Base-by-base conservation (phyloP, 2,113 vertebrate genomes). In the Fulica atra region DNA sequence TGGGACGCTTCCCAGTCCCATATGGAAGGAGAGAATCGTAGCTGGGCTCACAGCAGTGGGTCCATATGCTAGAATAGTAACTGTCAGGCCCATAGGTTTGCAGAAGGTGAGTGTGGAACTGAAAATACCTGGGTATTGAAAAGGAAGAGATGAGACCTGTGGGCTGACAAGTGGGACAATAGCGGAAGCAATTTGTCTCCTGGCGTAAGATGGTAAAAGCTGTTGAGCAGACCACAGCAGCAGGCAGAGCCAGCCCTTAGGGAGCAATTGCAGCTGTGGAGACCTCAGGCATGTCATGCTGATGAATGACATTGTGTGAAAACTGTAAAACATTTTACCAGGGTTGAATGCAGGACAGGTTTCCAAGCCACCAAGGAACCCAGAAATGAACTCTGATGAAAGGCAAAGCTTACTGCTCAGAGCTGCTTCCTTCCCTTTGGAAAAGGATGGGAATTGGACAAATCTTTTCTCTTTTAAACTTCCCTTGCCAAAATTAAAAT, bases 121-220 rank as follows among this genome's bases (percentile, higher is more conserved):
- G 51, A 83, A 48, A 89, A 28, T 29, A 57, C 40, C 31, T 54
- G 2, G 0, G 35, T 92, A 64, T 64, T 93, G 85, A 77, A 81
- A 86, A 72, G 53, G 51, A 80, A 61, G 65, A 82, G 72, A 71
- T 83, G 56, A 94, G 33, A 89, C 57, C 72, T 85, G 3, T 59
- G 46, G 46, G 53, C 36, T 90, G 82, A 83, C 54, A 54, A 73
- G 81, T 0, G 0, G 76, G n/a, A 94, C 81, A 91, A 36, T 72
- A 88, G 68, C 28, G 53, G 77, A 88, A 95, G 65, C 44, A 83
- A 65, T 96, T 91, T 84, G 14, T 79, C 72, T 88, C 16, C 68
- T 94, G 60, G 82, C 8, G 1, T 42, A 78, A 89, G 65, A 64
- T 79, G 72, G 61, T 78, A 35, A 57, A 90, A 93, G 56, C 72